phyloP scores from a whole-genome alignment of 1,140 invertebrate species.

The Microvelia longipes region DNA sequence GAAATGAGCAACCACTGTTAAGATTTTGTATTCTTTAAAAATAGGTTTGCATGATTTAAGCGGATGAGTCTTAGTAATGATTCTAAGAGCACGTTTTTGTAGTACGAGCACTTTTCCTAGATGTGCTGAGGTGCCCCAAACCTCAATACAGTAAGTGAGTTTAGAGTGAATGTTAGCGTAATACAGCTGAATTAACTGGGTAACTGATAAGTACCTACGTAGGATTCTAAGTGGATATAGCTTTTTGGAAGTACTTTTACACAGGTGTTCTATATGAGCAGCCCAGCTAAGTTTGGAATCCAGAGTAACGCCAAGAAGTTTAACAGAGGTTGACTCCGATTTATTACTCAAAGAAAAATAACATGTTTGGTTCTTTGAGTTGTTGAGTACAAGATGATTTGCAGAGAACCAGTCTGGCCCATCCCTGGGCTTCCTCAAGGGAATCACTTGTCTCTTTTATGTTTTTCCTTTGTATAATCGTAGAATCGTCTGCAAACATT shows the following conservation, averaged over 20 bases:
- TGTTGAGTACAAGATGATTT: not conserved
- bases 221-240: too few species aligned
- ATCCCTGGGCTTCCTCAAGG: not conserved
- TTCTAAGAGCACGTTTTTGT: too few species aligned
- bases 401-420: not conserved
- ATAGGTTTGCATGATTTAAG: too few species aligned
- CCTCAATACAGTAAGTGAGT: too few species aligned
- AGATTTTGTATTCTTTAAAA: too few species aligned
- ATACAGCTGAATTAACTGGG: too few species aligned
- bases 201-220: too few species aligned
- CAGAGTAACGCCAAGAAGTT: not conserved
- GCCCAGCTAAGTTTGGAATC: not conserved
- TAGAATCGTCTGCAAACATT: not conserved
- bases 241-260: not conserved
- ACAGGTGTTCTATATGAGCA: not conserved
- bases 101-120: too few species aligned
- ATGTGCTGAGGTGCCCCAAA: too few species aligned
- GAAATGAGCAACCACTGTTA: too few species aligned
- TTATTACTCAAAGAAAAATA: not conserved
- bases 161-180: too few species aligned
- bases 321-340: not conserved
- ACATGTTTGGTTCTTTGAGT: not conserved
- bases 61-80: too few species aligned
- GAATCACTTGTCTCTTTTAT: not conserved
- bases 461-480: not conserved